Evolutionary conservation across 2,888 invertebrate species (phyloP), one percentile per base, ranked within the genome.

Genomic region (Tetragonula carbonaria): DNA sequence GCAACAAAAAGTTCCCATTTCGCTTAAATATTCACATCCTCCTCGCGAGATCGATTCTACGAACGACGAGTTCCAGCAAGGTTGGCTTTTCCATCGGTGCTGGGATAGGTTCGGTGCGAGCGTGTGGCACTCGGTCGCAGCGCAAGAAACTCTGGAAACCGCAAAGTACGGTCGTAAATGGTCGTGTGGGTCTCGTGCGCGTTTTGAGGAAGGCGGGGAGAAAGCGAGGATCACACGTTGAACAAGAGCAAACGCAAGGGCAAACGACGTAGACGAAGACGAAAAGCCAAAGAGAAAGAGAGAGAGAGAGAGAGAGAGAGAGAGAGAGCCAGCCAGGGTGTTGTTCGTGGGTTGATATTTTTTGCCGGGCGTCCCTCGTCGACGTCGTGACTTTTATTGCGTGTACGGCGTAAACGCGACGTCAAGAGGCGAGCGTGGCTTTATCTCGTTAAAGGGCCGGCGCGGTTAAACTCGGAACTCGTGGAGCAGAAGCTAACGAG

Each of bases 331-430:
- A 16, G n/a, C 50, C 74, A 16, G 74, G 81, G 65, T 80, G 63
- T 63, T 73, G 57, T 55, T 33, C 78, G 77, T 74, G 81, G 78
- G 74, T 74, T 82, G 81, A 74, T 76, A 84, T 87, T 88, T 88
- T 88, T 91, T 91, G 87, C 84, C 87, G 85, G 70, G 73, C 87
- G 84, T 88, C 88, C 87, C 88, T 87, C 88, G 88, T 87, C 90
- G 88, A 87, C 87, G 88, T 78, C 78, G 90, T 92, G 93, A 93
- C 92, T 93, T 93, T 93, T 93, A 93, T 92, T 93, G 90, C 92
- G 91, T 91, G 92, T 92, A 92, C 92, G 88, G 89, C 91, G 92
- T 93, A 91, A 92, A 92, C 91, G 91, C 89, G 91, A 91, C 91
- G 90, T 90, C 91, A 88, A 91, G 87, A 86, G 87, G 77, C 73